Evolutionary conservation across 1,140 invertebrate genomes (phyloP).

Genomic region (Varroa destructor): DNA sequence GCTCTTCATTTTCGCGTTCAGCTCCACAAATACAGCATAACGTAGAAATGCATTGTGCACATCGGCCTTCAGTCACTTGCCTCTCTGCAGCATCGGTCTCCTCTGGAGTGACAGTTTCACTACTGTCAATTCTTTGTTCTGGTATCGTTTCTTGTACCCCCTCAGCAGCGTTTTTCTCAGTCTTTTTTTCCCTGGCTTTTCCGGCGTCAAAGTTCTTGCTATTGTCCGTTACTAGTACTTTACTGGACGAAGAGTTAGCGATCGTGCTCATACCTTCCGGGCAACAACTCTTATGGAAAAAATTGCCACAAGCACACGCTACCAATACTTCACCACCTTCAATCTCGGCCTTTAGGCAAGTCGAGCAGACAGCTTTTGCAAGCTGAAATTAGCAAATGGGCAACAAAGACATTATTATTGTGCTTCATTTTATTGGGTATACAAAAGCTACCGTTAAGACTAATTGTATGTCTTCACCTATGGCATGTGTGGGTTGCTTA

Average conservation of each 20-base stretch:
- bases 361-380: conserved; percentile 1
- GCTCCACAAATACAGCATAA: background rate
- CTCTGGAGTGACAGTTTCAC: background rate
- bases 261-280: no score
- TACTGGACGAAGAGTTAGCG: no score
- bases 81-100: background rate
- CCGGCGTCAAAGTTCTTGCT: no score
- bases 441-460: no score
- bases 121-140: background rate
- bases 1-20: background rate
- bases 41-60: background rate
- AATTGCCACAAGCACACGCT: conserved; percentile 1
- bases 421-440: no score
- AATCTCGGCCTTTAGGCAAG: background rate
- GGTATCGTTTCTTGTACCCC: no score
- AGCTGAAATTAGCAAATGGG: background rate
- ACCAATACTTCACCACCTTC: background rate
- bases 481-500: no score
- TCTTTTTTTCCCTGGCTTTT: no score
- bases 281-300: background rate
- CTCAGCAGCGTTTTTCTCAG: no score
- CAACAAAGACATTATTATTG: no score
- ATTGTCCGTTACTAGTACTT: no score
- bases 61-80: background rate
- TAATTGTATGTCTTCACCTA: no score